Base-by-base conservation (phyloP, 1,140 invertebrate species). In the Odontomachus brunneus region DNA sequence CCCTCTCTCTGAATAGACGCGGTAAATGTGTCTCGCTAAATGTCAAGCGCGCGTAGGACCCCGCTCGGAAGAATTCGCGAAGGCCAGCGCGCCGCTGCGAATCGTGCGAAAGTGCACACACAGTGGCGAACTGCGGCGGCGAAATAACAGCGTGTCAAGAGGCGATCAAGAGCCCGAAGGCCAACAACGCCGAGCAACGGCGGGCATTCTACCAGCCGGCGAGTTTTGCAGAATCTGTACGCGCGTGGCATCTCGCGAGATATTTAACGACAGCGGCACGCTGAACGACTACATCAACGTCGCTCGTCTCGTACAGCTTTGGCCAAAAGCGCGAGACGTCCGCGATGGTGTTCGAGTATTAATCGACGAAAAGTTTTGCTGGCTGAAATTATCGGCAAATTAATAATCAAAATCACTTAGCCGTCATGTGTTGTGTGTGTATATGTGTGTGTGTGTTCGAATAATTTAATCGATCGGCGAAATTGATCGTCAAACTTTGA, bases 141-240 rank as follows among this genome's bases (percentile, higher is more conserved):
- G 5, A 33, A 33, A 53, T 66, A 33, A 63, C 17, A 22, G 63
- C 51, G 17, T 24, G 44, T 22, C 38, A 15, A 71, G 38, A 44
- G 75, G 22, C 33, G 33, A 38, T 80, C 69, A 59, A 80, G 69
- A 71, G 51, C 22, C 51, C 51, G 65, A 71, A 71, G 33, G 75
- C 33, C 65, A 69, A 19, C 53, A 19, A 9, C 53, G 17, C 9
- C 38, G 4, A 11, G 38, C 29, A 33, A 22, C 65, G 19, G 7
- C 22, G 63, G 57, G 11, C 49, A 22, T 44, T 78, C 63, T 44
- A 69, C 1, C 12, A 33, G n/a, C 9, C 33, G 14, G 12, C 17
- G 55, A 67, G 76, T 74, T 86, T 85, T 55, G 1, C 26, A 48
- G 71, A 75, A 55, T n/a, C n/a, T n/a, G n/a, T 53, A 53, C 29